These are phyloP conservation scores for Argopecten irradians DNA, from an alignment of 1,140 invertebrate genomes.

Conservation along the genomic window DNA sequence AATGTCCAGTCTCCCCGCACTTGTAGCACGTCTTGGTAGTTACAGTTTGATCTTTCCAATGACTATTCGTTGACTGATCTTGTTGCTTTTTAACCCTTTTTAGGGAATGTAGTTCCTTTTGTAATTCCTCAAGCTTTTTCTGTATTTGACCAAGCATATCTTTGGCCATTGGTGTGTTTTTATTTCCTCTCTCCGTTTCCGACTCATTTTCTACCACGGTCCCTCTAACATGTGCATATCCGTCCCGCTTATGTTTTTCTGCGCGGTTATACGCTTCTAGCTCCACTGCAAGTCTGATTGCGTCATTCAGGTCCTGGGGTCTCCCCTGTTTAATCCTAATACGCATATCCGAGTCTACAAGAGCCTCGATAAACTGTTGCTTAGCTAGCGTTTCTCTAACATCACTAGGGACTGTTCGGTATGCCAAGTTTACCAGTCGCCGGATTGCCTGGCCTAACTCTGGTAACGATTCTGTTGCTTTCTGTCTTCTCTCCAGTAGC, in stretches of 20 bases:
- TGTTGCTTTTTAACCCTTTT: background rate
- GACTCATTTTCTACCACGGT: background rate
- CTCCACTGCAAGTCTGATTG: background rate
- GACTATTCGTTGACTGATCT: background rate
- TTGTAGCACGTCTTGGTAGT: background rate
- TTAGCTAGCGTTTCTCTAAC: background rate
- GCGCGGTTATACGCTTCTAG: background rate
- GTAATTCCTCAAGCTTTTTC: background rate
- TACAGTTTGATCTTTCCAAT: background rate
- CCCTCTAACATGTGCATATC: background rate
- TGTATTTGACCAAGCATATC: background rate
- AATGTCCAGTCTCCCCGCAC: background rate
- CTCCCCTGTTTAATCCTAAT: background rate
- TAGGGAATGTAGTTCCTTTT: background rate
- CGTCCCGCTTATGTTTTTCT: background rate
- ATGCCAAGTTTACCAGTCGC: background rate
- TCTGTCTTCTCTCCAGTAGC: background rate
- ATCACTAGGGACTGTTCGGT: background rate
- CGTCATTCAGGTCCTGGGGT: background rate
- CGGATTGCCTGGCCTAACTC: background rate
- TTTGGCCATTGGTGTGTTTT: background rate
- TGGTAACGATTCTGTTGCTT: slow-evolving; percentile 1
- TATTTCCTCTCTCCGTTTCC: background rate
- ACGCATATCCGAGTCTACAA: background rate
- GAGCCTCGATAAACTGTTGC: background rate